Evolutionary conservation across 2,113 vertebrate species (phyloP).

Genomic region (Stomatorhinus ivindoensis): DNA sequence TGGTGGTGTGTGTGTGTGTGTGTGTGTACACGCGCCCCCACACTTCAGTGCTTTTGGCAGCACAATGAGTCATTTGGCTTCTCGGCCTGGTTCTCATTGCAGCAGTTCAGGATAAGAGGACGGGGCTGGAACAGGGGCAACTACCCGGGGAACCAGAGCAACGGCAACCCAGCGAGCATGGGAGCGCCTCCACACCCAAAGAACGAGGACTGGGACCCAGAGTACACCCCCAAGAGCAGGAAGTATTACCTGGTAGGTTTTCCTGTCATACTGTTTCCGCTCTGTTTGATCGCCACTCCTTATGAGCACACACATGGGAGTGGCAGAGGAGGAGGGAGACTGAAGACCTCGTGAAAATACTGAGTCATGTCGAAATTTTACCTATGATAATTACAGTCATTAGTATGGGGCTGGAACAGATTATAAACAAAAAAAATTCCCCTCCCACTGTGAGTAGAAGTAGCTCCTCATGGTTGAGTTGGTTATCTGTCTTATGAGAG

Average conservation of each 20-base stretch:
- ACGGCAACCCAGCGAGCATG: constrained; percentile 56
- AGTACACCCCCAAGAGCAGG: constrained; percentile 86
- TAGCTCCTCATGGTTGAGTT: background rate
- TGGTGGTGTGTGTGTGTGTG: background rate
- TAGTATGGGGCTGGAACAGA: background rate
- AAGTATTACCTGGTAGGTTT: constrained; percentile 86
- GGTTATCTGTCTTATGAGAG: background rate
- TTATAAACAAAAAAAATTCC: background rate
- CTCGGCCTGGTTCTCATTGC: constrained; percentile 14
- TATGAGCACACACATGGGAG: background rate
- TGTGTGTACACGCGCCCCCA: background rate
- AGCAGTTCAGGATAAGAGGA: constrained; percentile 82
- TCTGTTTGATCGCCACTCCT: background rate
- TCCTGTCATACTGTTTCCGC: background rate
- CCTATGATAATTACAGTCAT: background rate
- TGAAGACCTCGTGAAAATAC: background rate
- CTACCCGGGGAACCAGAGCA: constrained; percentile 68
- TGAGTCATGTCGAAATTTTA: background rate
- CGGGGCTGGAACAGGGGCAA: constrained; percentile 82
- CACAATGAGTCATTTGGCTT: background rate
- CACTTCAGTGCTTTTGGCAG: background rate
- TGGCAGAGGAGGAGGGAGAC: background rate
- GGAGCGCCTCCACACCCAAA: constrained; percentile 59
- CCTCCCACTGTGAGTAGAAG: background rate
- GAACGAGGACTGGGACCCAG: constrained; percentile 85